Evolutionary conservation across 2,113 vertebrate genomes (phyloP), one percentile per base, ranked within the genome.

Genomic region (Gadus macrocephalus): DNA sequence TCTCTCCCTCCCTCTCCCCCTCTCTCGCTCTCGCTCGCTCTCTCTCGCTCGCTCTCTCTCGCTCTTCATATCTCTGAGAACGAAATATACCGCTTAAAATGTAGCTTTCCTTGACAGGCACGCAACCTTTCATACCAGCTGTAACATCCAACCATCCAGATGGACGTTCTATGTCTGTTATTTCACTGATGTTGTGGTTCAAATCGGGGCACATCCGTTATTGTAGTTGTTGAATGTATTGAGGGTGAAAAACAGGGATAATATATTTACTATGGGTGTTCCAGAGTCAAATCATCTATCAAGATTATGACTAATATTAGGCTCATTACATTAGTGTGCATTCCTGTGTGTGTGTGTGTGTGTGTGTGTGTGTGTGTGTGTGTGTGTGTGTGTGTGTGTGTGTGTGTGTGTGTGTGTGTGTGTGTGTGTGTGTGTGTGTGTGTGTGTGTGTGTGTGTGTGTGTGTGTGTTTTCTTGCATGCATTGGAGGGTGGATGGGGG

Each of bases 361-460:
- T 49, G 64, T 66, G 64, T 49, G 35, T 66, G 8, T 22, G 64
- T 22, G 64, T 14, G 64, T 49, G 38, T 66, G 61, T 27, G 12
- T 31, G 58, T 7, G 38, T n/a, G 53, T 14, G 71, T 71, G 72
- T 67, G 66, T 75, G 74, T 79, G 76, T 72, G 42, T 73, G 74
- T 64, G 62, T 64, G 28, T 64, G 62, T 64, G 25, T 64, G 62
- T 35, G 14, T 22, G 20, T 63, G 62, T 28, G 22, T 61, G 59
- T 61, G 59, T 61, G 59, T 61, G 59, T 61, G 59, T 64, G 64
- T 20, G 35, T 49, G 38, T 49, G 64, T 49, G 64, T 49, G 66
- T 68, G 55, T 71, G 64, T 11, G 68, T 53, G 62, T 35, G 71
- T 66, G 71, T 74, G 75, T 84, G 66, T 83, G 80, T 85, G 83